Evolutionary conservation across 2,797 vertebrate genomes (phyloP), one percentile per base, ranked within the genome.

Genomic region (Labeo calbasu): DNA sequence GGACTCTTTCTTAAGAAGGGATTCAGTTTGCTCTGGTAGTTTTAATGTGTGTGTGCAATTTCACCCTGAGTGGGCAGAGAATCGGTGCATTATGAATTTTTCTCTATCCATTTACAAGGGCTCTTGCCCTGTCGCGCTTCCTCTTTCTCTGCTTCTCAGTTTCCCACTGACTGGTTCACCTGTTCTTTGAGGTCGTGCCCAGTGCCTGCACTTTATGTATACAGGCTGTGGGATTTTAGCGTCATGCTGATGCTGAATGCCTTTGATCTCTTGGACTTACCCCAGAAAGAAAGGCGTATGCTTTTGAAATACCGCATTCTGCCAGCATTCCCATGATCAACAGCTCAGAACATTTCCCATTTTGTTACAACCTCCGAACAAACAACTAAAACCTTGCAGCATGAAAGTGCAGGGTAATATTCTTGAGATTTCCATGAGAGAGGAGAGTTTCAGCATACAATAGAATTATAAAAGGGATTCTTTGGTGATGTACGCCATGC

Each of bases 221-320:
- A 40, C 57, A 77, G 46, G 40, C 57, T 55, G 65, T 7, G 21
- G 66, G 79, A 81, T 82, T 57, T 75, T 76, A 76, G 53, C 17
- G 32, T 36, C 83, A 76, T 83, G 79, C 82, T 85, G 87, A 85
- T 77, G 76, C 69, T 55, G 51, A 19, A 14, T 51, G 63, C 14
- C 66, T 88, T 87, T 87, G 82, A 87, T 87, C 77, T 85, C 13
- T 65, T 82, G 65, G 77, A 57, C 53, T 65, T 36, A 65, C 59
- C 75, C 57, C 77, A 85, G 51, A 75, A 79, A 43, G 43, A 77
- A 86, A 65, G 25, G 72, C 48, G 46, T 73, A 40, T 83, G n/a
- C 80, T 82, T 77, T 78, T 84, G 77, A 81, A 88, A 84, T 70
- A 63, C 65, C 66, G 65, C 48, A 72, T 84, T 82, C 32, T 21